Evolutionary conservation across 1,140 invertebrate genomes (phyloP).

Genomic region (Drosophila oshimai): DNA sequence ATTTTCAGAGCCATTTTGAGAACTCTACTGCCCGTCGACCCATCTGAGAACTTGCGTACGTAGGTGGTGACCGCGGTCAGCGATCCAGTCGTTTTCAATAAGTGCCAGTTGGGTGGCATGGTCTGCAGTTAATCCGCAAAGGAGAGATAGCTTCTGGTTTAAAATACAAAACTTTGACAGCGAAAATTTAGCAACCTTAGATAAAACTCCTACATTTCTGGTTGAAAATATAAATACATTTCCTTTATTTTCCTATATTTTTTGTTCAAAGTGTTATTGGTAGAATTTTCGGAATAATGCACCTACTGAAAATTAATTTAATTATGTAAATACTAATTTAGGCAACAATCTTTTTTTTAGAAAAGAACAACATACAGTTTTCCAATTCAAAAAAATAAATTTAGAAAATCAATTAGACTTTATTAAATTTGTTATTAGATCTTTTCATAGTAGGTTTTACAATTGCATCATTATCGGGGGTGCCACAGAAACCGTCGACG

Average conservation of each 20-base stretch:
- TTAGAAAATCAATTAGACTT: too few species aligned
- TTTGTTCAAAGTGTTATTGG: too few species aligned
- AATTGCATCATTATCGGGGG: too few species aligned
- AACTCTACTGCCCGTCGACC: background rate
- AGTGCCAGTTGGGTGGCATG: constrained; percentile 9
- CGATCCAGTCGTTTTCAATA: constrained; percentile 4
- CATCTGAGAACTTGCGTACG: constrained; percentile 2
- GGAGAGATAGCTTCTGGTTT: background rate
- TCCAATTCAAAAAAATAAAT: too few species aligned
- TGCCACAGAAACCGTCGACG: too few species aligned
- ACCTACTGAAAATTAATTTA: too few species aligned
- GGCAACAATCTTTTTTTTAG: too few species aligned
- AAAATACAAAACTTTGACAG: constrained; percentile 23
- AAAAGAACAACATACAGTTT: too few species aligned
- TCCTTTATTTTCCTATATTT: background rate
- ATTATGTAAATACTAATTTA: too few species aligned
- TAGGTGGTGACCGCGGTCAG: background rate
- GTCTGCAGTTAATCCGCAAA: background rate
- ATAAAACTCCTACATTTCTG: background rate
- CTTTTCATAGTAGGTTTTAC: too few species aligned
- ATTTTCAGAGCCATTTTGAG: background rate
- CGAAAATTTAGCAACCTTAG: background rate
- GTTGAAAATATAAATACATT: background rate
- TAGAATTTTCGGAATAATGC: too few species aligned
- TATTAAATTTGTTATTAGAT: too few species aligned